Percentiles rank a stretch among this genome's conserved stretches.
phyloP scores from a whole-genome alignment of 2,888 invertebrate species.

The Crossocerus cetratus region DNA sequence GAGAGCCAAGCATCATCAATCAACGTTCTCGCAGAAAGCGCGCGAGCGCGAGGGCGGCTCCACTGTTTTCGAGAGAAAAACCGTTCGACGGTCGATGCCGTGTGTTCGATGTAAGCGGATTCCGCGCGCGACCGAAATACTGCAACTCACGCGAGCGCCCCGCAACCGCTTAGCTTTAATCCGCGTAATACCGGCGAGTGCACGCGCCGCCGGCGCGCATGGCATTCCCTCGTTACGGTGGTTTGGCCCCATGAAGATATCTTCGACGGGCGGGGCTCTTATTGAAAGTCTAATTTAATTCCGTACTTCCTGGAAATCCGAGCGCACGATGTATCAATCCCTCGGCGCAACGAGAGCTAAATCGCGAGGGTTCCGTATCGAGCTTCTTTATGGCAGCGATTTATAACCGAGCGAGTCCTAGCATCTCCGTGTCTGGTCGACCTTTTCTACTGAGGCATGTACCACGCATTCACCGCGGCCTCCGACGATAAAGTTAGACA shows the following conservation, averaged over 20 bases:
- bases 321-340: too few species aligned
- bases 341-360: not conserved
- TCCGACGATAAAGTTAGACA: not conserved
- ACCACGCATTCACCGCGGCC: not conserved
- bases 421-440: too few species aligned
- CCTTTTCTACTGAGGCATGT: too few species aligned
- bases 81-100: conserved; percentile 9
- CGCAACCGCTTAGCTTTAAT: not conserved
- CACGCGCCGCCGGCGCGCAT: not conserved
- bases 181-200: not conserved
- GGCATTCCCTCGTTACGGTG: too few species aligned
- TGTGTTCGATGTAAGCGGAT: conserved; percentile 35
- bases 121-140: conserved; percentile 4
- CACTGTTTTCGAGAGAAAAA: conserved; percentile 12
- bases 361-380: not conserved
- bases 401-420: too few species aligned
- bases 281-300: too few species aligned
- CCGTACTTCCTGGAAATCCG: too few species aligned
- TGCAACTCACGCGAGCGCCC: too few species aligned
- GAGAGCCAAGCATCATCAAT: conserved; percentile 38
- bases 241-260: too few species aligned
- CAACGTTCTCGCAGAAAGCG: conserved; percentile 16
- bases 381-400: too few species aligned
- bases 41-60: not conserved
- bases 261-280: too few species aligned